phyloP scores from a whole-genome alignment of 37 sponge, comb jelly and placozoan genomes.

The Halisarca cf. caerulea region DNA sequence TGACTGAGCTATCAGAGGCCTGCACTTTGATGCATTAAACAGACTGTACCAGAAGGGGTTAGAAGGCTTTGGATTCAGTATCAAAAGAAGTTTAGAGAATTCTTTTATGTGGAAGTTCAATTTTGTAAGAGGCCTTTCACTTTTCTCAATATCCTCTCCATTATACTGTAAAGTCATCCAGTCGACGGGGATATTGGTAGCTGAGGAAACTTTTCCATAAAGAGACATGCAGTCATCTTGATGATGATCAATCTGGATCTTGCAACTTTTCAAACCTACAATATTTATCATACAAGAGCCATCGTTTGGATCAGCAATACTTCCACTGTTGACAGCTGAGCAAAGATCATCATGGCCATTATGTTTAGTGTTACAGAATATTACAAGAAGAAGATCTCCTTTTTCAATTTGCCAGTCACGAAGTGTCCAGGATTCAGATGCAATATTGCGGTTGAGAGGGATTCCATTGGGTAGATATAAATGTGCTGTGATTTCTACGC shows the following conservation, averaged over 20 bases:
- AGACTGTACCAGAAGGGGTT: neutral
- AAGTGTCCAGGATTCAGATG: neutral
- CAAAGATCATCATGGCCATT: neutral
- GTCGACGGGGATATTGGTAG: neutral
- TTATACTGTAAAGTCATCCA: neutral
- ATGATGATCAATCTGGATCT: neutral
- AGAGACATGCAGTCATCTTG: neutral
- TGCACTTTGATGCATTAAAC: neutral
- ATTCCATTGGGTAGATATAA: conserved; percentile 8
- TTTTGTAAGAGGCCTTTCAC: neutral
- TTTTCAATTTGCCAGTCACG: neutral
- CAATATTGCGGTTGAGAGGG: neutral
- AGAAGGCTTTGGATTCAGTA: neutral
- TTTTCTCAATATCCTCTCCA: neutral
- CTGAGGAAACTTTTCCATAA: neutral
- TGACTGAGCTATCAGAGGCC: neutral
- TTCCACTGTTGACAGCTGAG: too few relatives aligned
- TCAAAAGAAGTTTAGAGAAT: neutral
- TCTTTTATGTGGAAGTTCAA: neutral
- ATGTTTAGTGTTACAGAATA: neutral
- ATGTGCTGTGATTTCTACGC: neutral
- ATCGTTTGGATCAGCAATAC: too few relatives aligned
- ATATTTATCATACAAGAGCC: neutral
- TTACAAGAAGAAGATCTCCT: neutral
- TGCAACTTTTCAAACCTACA: conserved; percentile 4